Evolutionary conservation across 2,113 vertebrate genomes (phyloP).

Genomic region (Toxotes jaculatrix): DNA sequence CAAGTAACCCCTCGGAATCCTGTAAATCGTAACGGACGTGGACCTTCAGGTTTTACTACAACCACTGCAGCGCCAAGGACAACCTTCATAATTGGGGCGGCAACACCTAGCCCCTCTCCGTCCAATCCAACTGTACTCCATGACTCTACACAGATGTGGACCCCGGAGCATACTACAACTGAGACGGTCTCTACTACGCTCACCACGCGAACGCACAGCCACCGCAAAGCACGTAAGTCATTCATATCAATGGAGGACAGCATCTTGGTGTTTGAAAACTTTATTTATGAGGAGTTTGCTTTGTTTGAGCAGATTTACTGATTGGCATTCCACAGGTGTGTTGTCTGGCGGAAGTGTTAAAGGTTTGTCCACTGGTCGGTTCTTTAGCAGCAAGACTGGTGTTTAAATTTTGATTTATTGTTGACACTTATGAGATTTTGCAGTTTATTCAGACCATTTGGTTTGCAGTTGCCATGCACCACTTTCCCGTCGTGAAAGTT

Average conservation of each 20-base stretch:
- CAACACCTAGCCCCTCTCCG: slow-evolving; percentile 76
- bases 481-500: not conserved
- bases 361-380: not conserved
- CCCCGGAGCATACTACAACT: slow-evolving; percentile 76
- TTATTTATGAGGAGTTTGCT: not conserved
- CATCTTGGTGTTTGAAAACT: not conserved
- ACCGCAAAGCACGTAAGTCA: slow-evolving; percentile 85
- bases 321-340: not conserved
- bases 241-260: accelerated
- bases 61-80: slow-evolving; percentile 63
- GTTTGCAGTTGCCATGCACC: not conserved
- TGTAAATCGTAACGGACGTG: slow-evolving; percentile 69
- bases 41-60: slow-evolving; percentile 66
- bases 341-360: not conserved
- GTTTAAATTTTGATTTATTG: not conserved
- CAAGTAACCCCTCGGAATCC: slow-evolving; percentile 83
- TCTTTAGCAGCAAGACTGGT: not conserved
- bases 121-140: slow-evolving; percentile 82
- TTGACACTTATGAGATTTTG: not conserved
- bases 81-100: slow-evolving; percentile 60
- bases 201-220: slow-evolving; percentile 73
- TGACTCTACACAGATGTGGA: slow-evolving; percentile 84
- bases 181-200: slow-evolving; percentile 72
- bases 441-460: not conserved
- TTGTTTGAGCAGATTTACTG: not conserved